Evolutionary conservation across 2,797 vertebrate species (phyloP), one percentile per base, ranked within the genome.

Genomic region (Thripadectes ignobilis): DNA sequence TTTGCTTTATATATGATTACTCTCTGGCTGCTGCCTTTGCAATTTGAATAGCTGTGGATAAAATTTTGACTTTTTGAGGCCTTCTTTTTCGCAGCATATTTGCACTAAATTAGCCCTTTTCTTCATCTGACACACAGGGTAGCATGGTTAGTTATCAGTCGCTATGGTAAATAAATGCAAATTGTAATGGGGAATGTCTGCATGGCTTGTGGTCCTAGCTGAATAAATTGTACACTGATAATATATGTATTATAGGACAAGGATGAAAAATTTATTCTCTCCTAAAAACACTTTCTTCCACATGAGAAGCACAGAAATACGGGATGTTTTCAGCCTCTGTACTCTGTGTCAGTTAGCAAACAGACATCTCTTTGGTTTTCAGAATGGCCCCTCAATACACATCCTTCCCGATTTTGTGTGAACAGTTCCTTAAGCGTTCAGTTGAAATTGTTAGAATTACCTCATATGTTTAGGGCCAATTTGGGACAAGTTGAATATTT

Each of bases 41-140:
- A 59, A n/a, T 85, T 69, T 80, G 51, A 92, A 89, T 75, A 49
- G 27, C 86, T 95, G 34, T 63, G 68, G 66, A 74, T 81, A 73
- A 51, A 58, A 18, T 14, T 89, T 32, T 49, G n/a, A 63, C 52
- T 83, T 88, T 74, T 17, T 45, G 29, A 84, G 27, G 7, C 45
- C 32, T 30, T 49, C 30, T 87, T 75, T 91, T 92, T 82, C 67
- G n/a, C 45, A 62, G 38, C 16, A 24, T 51, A 22, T 78, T 95
- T 93, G 8, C 26, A 49, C 38, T 69, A 72, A 88, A 57, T 65
- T 52, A 82, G 51, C 6, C 19, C 23, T 78, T 72, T 83, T 68
- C 38, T 65, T 72, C 17, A 7, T 36, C 45, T 85, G 39, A 72
- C 74, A 55, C 41, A 69, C 3, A 34, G 48, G 10, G 18, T 49